Conservation (phyloP, 2,888 invertebrate species). For the Chrysomela aeneicollis region DNA sequence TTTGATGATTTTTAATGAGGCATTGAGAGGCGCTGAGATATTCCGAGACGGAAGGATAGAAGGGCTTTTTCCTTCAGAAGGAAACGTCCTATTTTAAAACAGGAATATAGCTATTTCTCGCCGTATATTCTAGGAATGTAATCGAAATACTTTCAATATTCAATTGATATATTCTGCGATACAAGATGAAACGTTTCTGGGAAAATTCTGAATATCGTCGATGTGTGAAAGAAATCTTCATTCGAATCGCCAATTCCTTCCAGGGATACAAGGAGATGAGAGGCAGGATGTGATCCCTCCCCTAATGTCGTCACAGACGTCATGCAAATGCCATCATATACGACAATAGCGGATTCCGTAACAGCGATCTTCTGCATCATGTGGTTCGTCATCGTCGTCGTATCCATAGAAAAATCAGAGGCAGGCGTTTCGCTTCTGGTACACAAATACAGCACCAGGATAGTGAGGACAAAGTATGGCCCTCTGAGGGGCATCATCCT, state of each 20-base stretch:
- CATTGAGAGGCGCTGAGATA: neutral
- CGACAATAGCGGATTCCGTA: constrained; percentile 52
- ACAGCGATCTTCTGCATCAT: constrained; percentile 54
- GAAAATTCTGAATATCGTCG: too few relatives aligned
- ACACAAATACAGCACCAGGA: constrained; percentile 82
- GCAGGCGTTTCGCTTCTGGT: constrained; percentile 64
- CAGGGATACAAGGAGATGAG: neutral
- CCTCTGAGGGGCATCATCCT: constrained; percentile 85
- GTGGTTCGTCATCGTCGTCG: constrained; percentile 67
- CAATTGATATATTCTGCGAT: too few relatives aligned
- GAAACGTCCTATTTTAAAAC: too few relatives aligned
- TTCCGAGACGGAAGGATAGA: neutral
- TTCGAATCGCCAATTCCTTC: neutral
- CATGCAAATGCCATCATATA: constrained; percentile 58
- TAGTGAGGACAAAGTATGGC: constrained; percentile 90
- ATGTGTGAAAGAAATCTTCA: too few relatives aligned
- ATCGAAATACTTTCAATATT: too few relatives aligned
- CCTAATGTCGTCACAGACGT: constrained; percentile 54
- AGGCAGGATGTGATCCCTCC: constrained; percentile 23
- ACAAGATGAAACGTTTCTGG: too few relatives aligned
- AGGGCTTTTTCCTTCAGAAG: too few relatives aligned
- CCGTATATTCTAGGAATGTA: too few relatives aligned
- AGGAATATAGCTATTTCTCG: too few relatives aligned
- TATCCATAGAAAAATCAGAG: constrained; percentile 65
- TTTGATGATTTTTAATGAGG: constrained; percentile 6